Conservation (phyloP, 2,797 vertebrate species). For the Hemibagrus guttatus region DNA sequence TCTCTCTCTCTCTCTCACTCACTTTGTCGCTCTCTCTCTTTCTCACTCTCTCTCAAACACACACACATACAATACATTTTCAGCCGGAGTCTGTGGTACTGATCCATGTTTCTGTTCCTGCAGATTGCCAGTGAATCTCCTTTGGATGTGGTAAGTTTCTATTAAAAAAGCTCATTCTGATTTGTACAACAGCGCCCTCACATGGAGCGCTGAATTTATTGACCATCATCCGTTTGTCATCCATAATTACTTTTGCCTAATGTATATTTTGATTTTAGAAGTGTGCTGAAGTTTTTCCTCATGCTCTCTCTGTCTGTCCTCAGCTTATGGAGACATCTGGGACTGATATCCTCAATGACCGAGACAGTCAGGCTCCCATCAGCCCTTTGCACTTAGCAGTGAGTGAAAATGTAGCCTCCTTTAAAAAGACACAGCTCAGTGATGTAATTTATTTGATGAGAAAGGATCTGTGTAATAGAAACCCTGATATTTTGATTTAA, state of each 20-base stretch:
- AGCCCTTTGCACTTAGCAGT: slow-evolving; percentile 97
- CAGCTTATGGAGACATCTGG: slow-evolving; percentile 98
- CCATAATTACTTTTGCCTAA: not conserved
- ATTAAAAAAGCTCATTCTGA: slow-evolving; percentile 14
- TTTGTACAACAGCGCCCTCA: slow-evolving; percentile 22
- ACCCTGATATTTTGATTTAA: not conserved
- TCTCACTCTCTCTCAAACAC: not conserved
- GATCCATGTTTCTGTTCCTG: slow-evolving; percentile 51
- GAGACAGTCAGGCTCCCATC: slow-evolving; percentile 88
- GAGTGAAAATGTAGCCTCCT: slow-evolving; percentile 68
- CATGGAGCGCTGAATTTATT: slow-evolving; percentile 13
- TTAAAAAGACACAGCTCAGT: not conserved
- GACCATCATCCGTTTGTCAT: not conserved
- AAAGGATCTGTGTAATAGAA: not conserved
- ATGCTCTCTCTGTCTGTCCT: slow-evolving; percentile 48
- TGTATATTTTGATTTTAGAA: not conserved
- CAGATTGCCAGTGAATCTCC: slow-evolving; percentile 98
- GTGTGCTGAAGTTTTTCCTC: not conserved
- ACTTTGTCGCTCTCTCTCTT: not conserved
- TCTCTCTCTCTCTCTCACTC: not conserved
- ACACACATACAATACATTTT: not conserved
- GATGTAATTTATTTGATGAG: no score
- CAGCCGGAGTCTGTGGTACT: not conserved
- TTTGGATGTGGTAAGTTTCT: slow-evolving; percentile 92
- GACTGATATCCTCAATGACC: slow-evolving; percentile 91